These are phyloP conservation scores for Amblyopsis hoosieri DNA, from an alignment of 2,797 vertebrate genomes.

Conservation along the genomic window DNA sequence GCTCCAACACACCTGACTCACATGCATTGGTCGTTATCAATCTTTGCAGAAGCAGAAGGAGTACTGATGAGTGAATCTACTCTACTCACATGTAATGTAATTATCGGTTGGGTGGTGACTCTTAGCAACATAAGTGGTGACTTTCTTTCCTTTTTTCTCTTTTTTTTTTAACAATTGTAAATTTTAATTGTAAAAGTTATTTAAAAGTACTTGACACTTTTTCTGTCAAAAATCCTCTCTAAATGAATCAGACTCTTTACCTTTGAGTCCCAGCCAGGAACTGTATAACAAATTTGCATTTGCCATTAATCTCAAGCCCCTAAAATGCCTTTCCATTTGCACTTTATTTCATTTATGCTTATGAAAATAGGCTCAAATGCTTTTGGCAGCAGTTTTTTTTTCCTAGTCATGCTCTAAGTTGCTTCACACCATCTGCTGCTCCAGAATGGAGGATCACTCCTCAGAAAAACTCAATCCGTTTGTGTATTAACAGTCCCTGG, in stretches of 20 bases:
- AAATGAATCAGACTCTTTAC: slow-evolving; percentile 33
- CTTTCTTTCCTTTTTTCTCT: too few relatives aligned
- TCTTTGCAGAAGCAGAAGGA: too few relatives aligned
- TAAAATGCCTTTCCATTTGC: slow-evolving; percentile 62
- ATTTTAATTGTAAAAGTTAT: background rate
- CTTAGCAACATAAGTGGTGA: too few relatives aligned
- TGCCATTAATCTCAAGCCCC: slow-evolving; percentile 60
- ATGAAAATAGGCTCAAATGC: slow-evolving; percentile 61
- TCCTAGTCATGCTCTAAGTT: slow-evolving; percentile 67
- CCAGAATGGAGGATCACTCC: slow-evolving; percentile 27
- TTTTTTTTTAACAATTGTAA: background rate
- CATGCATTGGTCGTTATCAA: too few relatives aligned
- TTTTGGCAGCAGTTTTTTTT: slow-evolving; percentile 63
- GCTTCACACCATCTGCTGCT: slow-evolving; percentile 71
- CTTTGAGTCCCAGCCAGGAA: slow-evolving; percentile 43
- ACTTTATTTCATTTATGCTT: slow-evolving; percentile 65
- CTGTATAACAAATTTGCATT: slow-evolving; percentile 54
- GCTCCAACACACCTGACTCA: too few relatives aligned
- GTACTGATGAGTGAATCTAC: too few relatives aligned
- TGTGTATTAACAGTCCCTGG: slow-evolving; percentile 44
- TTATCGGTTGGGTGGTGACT: too few relatives aligned
- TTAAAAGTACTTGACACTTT: slow-evolving; percentile 18
- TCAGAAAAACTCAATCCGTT: slow-evolving; percentile 37
- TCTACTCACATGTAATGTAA: too few relatives aligned
- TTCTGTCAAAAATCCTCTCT: slow-evolving; percentile 3